phyloP scores from a whole-genome alignment of 2,113 vertebrate genomes.

The Gambusia affinis region DNA sequence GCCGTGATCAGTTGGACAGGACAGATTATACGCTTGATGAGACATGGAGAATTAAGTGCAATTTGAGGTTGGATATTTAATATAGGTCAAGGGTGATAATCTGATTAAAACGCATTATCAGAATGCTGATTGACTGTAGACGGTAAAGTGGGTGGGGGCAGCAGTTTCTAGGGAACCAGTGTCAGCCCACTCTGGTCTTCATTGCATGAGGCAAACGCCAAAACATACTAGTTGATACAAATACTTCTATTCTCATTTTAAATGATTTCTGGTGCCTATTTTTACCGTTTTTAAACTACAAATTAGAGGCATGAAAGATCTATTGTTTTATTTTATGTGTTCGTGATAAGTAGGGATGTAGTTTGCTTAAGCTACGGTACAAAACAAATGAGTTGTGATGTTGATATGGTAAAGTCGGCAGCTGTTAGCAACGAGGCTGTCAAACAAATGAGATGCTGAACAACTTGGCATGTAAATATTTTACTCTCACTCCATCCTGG shows the following conservation, averaged over 20 bases:
- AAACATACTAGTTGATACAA: constrained; percentile 10
- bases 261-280: background rate
- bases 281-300: background rate
- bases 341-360: background rate
- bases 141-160: constrained; percentile 16
- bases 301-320: background rate
- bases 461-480: constrained; percentile 25
- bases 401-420: background rate
- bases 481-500: background rate
- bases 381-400: background rate
- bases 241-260: background rate
- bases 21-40: constrained; percentile 46
- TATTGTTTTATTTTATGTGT: background rate
- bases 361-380: no score
- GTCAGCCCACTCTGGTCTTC: background rate
- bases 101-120: constrained; percentile 55
- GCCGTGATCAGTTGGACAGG: constrained; percentile 14
- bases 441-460: constrained; percentile 18
- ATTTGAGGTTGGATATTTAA: constrained; percentile 56
- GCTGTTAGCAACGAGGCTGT: background rate
- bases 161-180: constrained; percentile 7
- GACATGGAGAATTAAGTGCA: constrained; percentile 43
- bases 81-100: constrained; percentile 64
- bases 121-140: constrained; percentile 30
- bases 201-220: constrained; percentile 9